Evolutionary conservation across 2,888 invertebrate species (phyloP).

Genomic region (Neuroscelio doddi): DNA sequence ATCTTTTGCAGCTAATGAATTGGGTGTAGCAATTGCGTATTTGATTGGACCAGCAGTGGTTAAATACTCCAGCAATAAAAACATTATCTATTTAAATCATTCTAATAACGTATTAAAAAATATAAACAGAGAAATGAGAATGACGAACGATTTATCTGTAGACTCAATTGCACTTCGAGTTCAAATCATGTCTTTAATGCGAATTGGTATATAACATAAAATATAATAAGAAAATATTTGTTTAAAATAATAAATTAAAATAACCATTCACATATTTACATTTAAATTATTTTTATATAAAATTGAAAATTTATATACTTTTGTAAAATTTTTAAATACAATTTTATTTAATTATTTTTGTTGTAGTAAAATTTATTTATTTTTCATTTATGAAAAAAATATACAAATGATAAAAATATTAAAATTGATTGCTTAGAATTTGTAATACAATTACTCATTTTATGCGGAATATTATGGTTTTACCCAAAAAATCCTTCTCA

Average conservation of each 20-base stretch:
- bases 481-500: constrained; percentile 48
- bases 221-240: constrained; percentile 6
- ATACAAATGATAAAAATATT: no score
- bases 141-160: constrained; percentile 11
- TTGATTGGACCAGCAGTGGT: constrained; percentile 55
- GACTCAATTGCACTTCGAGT: constrained; percentile 32
- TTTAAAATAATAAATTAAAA: background rate
- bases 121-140: background rate
- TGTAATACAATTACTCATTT: constrained; percentile 49
- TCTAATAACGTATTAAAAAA: background rate
- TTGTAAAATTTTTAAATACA: no score
- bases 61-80: constrained; percentile 5
- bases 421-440: constrained; percentile 43
- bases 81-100: constrained; percentile 5
- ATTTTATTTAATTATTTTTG: no score
- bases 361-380: background rate
- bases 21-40: constrained; percentile 61
- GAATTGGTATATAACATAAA: no score
- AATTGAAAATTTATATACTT: no score
- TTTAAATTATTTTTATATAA: no score
- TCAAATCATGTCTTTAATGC: constrained; percentile 54
- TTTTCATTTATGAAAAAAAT: background rate
- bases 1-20: constrained; percentile 57
- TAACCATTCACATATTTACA: background rate
- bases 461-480: constrained; percentile 50